A percentile compares a stretch with the other conserved stretches of the same genome.
Evolutionary conservation across 2,888 invertebrate species (phyloP).

Genomic region (Cataglyphis cursor): DNA sequence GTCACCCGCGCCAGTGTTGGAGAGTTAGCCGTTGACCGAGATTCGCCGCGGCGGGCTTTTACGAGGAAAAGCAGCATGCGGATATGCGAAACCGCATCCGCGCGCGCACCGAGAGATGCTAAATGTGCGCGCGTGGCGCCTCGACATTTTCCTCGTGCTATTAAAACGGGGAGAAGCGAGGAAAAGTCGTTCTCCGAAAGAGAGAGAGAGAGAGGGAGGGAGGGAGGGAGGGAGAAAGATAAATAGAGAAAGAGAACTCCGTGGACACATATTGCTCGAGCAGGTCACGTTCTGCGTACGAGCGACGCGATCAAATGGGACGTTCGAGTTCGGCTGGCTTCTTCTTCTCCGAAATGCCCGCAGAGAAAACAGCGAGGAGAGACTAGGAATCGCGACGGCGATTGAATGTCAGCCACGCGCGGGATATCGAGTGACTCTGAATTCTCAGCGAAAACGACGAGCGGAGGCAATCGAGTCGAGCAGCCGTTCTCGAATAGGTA

Average conservation of each 20-base stretch:
- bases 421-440: conserved; percentile 74
- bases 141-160: conserved; percentile 29
- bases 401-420: conserved; percentile 79
- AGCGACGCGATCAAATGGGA: conserved; percentile 52
- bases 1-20: conserved; percentile 39
- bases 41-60: conserved; percentile 28
- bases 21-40: conserved; percentile 51
- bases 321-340: conserved; percentile 36
- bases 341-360: conserved; percentile 48
- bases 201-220: neutral
- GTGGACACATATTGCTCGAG: conserved; percentile 27
- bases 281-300: conserved; percentile 52
- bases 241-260: conserved; percentile 8
- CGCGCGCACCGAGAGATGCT: conserved; percentile 27
- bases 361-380: conserved; percentile 47
- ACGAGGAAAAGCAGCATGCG: conserved; percentile 45
- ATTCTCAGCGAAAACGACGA: conserved; percentile 68
- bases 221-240: neutral
- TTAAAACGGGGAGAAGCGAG: conserved; percentile 25
- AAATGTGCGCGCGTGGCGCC: conserved; percentile 31
- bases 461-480: conserved; percentile 26
- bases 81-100: conserved; percentile 52
- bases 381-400: conserved; percentile 56
- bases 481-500: conserved; percentile 14
- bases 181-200: conserved; percentile 12